Percentiles rank a stretch among this genome's conserved stretches.
These are phyloP conservation scores for Eupristina koningsbergeri DNA, from an alignment of 1,140 invertebrate genomes.

Conservation along the genomic window DNA sequence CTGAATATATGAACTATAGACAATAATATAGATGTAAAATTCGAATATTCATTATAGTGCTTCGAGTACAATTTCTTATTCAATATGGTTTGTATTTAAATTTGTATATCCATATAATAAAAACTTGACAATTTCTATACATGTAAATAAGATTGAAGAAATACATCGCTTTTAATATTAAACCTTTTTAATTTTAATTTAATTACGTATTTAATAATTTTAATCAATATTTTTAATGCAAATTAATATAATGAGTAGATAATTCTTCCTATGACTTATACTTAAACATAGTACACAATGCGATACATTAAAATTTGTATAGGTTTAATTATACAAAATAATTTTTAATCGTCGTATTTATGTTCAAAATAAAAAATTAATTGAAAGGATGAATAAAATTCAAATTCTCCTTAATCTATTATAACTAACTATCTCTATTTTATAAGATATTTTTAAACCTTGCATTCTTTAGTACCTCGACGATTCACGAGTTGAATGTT, in stretches of 20 bases:
- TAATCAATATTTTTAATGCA: not conserved
- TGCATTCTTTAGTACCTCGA: not conserved
- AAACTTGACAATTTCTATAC: too few species aligned
- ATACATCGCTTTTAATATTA: too few species aligned
- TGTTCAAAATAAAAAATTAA: slow-evolving; percentile 30
- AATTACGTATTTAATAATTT: not conserved
- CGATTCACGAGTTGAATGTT: slow-evolving; percentile 19
- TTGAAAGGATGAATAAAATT: slow-evolving; percentile 37
- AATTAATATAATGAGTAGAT: not conserved
- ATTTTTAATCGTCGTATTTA: slow-evolving; percentile 14
- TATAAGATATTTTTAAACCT: slow-evolving; percentile 34
- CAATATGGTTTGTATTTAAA: too few species aligned
- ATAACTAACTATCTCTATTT: slow-evolving; percentile 12
- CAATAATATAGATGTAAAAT: too few species aligned
- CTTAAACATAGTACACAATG: not conserved
- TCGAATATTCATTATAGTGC: too few species aligned
- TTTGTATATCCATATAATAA: too few species aligned
- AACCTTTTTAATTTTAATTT: not conserved
- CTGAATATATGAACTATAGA: too few species aligned
- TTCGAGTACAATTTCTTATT: too few species aligned
- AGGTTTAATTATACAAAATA: slow-evolving; percentile 12
- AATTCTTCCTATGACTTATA: not conserved
- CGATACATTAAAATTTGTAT: not conserved
- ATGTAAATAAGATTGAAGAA: too few species aligned
- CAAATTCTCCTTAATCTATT: slow-evolving; percentile 28